Evolutionary conservation across 2,797 vertebrate species (phyloP).

Genomic region (Hydrophis major): DNA sequence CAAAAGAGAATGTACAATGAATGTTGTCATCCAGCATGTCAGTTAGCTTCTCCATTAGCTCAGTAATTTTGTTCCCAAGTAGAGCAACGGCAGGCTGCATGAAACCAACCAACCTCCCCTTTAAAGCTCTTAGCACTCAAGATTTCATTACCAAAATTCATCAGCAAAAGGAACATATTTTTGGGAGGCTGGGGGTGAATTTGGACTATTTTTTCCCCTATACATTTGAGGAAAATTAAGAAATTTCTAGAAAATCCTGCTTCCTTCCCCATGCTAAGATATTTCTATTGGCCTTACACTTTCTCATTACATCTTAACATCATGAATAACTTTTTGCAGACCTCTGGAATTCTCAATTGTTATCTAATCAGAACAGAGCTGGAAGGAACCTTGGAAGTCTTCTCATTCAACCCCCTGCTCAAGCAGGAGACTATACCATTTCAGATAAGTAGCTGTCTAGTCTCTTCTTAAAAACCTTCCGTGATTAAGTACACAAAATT

Average conservation of each 20-base stretch:
- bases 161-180: background rate
- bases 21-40: background rate
- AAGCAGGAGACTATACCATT: too few species aligned
- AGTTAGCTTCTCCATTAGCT: background rate
- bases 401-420: too few species aligned
- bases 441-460: too few species aligned
- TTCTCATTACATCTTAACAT: background rate
- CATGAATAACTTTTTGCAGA: background rate
- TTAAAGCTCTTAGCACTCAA: background rate
- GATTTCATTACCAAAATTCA: background rate
- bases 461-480: too few species aligned
- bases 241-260: background rate
- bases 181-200: background rate
- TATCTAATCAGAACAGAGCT: too few species aligned
- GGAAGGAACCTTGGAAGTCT: too few species aligned
- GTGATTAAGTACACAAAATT: too few species aligned
- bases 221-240: background rate
- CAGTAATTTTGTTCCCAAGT: background rate
- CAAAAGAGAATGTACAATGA: background rate
- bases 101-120: background rate
- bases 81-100: background rate
- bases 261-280: background rate
- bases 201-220: background rate
- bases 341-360: background rate
- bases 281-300: background rate